phyloP scores from a whole-genome alignment of 2,113 vertebrate genomes.

The Cyprinodon tularosa region DNA sequence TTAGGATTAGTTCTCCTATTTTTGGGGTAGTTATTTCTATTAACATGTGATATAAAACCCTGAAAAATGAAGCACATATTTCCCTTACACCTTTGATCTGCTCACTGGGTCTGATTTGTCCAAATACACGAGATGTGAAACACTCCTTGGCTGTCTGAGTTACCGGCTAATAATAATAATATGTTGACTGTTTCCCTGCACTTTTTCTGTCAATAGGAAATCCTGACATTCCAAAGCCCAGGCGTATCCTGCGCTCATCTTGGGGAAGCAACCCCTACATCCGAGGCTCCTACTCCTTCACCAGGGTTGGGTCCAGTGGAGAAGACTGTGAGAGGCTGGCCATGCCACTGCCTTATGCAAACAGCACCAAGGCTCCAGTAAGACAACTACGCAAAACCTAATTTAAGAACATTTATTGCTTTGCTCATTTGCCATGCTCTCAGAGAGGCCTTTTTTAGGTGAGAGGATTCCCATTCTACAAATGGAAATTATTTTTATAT shows the following conservation, averaged over 20 bases:
- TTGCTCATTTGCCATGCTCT: not conserved
- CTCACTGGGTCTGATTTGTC: no score
- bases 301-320: slow-evolving; percentile 94
- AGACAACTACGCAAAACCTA: slow-evolving; percentile 47
- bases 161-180: no score
- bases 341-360: slow-evolving; percentile 91
- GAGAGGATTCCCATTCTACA: not conserved
- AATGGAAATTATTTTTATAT: no score
- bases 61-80: not conserved
- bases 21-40: not conserved
- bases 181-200: not conserved
- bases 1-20: no score
- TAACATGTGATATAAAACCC: not conserved
- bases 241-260: slow-evolving; percentile 92
- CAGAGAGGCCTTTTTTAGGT: not conserved
- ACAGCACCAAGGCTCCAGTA: slow-evolving; percentile 93
- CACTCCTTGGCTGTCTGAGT: no score
- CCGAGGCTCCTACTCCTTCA: slow-evolving; percentile 96
- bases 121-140: no score
- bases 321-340: slow-evolving; percentile 92
- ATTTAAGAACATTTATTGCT: not conserved
- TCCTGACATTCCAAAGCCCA: slow-evolving; percentile 96
- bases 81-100: not conserved
- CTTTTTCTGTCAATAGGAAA: slow-evolving; percentile 82
- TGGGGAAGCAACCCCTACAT: slow-evolving; percentile 97